Evolutionary conservation across 1,140 invertebrate species (phyloP).

Genomic region (Caenorhabditis brenneri): DNA sequence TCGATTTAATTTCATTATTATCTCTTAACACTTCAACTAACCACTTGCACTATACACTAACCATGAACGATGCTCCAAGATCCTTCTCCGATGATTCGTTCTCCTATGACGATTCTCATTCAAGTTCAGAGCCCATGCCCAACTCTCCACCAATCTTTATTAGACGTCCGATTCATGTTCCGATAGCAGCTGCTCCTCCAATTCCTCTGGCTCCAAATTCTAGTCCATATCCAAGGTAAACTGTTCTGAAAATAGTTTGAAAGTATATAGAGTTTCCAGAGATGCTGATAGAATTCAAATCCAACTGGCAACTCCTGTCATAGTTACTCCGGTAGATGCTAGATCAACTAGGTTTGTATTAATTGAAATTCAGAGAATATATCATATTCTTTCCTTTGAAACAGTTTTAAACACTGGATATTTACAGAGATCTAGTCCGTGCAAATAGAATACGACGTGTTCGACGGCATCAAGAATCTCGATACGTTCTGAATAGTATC

Average conservation of each 20-base stretch:
- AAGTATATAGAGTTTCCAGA: not conserved
- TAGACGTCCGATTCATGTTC: not conserved
- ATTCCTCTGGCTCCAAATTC: not conserved
- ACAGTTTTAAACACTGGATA: no score
- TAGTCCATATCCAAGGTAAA: not conserved
- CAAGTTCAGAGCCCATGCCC: not conserved
- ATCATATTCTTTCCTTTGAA: no score
- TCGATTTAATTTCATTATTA: not conserved
- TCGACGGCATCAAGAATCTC: conserved; percentile 1
- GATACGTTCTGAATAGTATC: not conserved
- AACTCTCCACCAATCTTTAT: not conserved
- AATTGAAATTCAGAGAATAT: not conserved
- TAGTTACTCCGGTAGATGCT: not conserved
- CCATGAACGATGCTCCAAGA: not conserved
- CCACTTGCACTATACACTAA: not conserved
- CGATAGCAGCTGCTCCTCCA: not conserved
- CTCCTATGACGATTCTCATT: not conserved
- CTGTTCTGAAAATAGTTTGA: no score
- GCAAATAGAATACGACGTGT: not conserved
- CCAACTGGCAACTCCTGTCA: not conserved
- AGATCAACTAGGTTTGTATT: not conserved
- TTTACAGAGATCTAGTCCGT: not conserved
- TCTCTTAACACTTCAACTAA: not conserved
- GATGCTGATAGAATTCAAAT: not conserved
- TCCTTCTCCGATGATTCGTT: not conserved